Evolutionary conservation across 2,113 vertebrate species (phyloP).

Genomic region (Triplophysa dalaica): DNA sequence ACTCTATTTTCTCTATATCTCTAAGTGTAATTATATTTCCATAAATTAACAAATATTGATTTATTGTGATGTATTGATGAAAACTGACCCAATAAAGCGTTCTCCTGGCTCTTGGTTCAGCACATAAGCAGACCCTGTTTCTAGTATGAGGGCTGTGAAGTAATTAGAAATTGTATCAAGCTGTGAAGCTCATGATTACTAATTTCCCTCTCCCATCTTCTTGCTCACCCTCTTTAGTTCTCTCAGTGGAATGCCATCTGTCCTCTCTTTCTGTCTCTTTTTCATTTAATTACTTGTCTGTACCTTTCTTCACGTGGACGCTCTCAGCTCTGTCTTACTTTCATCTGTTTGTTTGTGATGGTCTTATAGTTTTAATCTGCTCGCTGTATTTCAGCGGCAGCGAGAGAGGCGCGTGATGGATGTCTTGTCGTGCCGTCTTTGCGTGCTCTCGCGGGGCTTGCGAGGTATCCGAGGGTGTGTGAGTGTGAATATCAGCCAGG

Average conservation of each 20-base stretch:
- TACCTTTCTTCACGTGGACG: conserved; percentile 11
- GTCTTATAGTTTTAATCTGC: conserved; percentile 23
- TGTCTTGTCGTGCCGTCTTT: neutral
- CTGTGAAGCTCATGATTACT: conserved; percentile 57
- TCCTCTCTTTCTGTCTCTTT: conserved; percentile 10
- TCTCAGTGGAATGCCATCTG: conserved; percentile 52
- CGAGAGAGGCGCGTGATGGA: conserved; percentile 3
- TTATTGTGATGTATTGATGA: neutral
- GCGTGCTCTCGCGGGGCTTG: conserved; percentile 1
- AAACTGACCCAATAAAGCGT: neutral
- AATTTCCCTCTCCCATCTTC: conserved; percentile 31
- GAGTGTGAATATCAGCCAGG: conserved; percentile 22
- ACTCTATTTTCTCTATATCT: neutral
- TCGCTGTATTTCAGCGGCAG: neutral
- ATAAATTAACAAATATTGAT: neutral
- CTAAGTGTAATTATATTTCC: neutral
- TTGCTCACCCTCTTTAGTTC: conserved; percentile 34
- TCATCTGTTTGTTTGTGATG: neutral
- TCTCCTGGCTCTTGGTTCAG: neutral
- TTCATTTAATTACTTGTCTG: conserved; percentile 33
- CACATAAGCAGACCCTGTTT: conserved; percentile 7
- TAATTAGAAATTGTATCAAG: conserved; percentile 56
- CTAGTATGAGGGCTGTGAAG: conserved; percentile 38
- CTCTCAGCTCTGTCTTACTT: neutral
- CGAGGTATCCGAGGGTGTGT: neutral